phyloP scores from a whole-genome alignment of 2,797 vertebrate genomes.

The Gastrophryne carolinensis region DNA sequence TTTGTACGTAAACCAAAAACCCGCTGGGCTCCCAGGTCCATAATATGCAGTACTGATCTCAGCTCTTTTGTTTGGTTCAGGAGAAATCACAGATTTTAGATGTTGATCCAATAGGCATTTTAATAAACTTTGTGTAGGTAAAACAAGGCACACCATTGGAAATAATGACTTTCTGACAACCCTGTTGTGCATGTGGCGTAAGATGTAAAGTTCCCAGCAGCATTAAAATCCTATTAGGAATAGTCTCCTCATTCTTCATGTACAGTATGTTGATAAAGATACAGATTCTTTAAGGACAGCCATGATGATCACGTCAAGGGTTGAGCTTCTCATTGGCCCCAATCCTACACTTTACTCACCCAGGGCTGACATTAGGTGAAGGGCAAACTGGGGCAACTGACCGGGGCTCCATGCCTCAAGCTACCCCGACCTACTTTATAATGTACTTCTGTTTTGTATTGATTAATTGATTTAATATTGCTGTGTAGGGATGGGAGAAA shows the following conservation, averaged over 20 bases:
- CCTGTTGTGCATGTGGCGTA: constrained; percentile 50
- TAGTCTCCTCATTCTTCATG: background rate
- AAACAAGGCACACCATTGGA: constrained; percentile 66
- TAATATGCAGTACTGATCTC: constrained; percentile 74
- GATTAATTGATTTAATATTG: no score
- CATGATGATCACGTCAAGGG: no score
- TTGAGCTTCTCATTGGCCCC: no score
- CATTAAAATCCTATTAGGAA: background rate
- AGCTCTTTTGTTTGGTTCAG: constrained; percentile 69
- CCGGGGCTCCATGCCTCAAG: no score
- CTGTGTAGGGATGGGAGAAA: no score
- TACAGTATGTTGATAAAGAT: background rate
- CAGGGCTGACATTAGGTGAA: no score
- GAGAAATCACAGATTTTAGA: constrained; percentile 72
- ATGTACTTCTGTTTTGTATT: no score
- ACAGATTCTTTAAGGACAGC: background rate
- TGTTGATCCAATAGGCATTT: constrained; percentile 65
- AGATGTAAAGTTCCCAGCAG: constrained; percentile 46
- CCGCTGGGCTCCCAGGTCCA: constrained; percentile 72
- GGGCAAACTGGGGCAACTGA: no score
- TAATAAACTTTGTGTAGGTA: constrained; percentile 67
- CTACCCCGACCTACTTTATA: no score
- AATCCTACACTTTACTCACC: no score
- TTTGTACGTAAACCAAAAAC: constrained; percentile 72
- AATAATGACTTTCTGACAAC: constrained; percentile 67